Evolutionary conservation across 2,113 vertebrate genomes (phyloP).

Genomic region (Epinephelus lanceolatus): DNA sequence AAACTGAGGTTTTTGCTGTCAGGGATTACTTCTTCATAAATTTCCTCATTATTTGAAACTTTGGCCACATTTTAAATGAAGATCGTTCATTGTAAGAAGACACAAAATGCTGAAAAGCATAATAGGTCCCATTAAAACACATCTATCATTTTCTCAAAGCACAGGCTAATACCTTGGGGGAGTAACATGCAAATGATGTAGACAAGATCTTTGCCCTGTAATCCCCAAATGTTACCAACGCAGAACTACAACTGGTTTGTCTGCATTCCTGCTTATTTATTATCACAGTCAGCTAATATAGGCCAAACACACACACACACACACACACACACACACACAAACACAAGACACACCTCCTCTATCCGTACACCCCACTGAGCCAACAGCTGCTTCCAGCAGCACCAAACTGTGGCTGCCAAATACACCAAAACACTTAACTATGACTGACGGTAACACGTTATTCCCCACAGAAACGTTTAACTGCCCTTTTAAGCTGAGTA

Average conservation of each 20-base stretch:
- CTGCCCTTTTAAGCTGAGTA: conserved; percentile 23
- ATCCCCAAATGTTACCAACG: background rate
- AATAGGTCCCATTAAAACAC: too few species aligned
- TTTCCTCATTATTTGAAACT: too few species aligned
- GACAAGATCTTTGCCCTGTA: conserved; percentile 37
- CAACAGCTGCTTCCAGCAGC: conserved; percentile 78
- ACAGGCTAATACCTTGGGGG: conserved; percentile 8
- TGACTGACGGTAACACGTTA: conserved; percentile 38
- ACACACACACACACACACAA: conserved; percentile 36
- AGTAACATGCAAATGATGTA: conserved; percentile 38
- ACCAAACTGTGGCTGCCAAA: conserved; percentile 66
- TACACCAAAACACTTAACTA: conserved; percentile 61
- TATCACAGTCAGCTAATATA: conserved; percentile 30
- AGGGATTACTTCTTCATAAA: too few species aligned
- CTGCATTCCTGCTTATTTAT: conserved; percentile 42
- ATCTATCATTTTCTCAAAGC: background rate
- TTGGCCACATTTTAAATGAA: too few species aligned
- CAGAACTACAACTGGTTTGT: conserved; percentile 1
- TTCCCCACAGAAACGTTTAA: conserved; percentile 42
- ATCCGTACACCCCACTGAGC: conserved; percentile 72
- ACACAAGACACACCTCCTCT: conserved; percentile 53
- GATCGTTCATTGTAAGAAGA: too few species aligned
- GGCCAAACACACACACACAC: conserved; percentile 20
- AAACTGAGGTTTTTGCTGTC: too few species aligned
- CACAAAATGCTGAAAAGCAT: too few species aligned